Percentiles rank a stretch among this genome's conserved stretches.
These are phyloP conservation scores for Sinosuthora webbiana DNA, from an alignment of 2,113 vertebrate genomes.

Conservation along the genomic window DNA sequence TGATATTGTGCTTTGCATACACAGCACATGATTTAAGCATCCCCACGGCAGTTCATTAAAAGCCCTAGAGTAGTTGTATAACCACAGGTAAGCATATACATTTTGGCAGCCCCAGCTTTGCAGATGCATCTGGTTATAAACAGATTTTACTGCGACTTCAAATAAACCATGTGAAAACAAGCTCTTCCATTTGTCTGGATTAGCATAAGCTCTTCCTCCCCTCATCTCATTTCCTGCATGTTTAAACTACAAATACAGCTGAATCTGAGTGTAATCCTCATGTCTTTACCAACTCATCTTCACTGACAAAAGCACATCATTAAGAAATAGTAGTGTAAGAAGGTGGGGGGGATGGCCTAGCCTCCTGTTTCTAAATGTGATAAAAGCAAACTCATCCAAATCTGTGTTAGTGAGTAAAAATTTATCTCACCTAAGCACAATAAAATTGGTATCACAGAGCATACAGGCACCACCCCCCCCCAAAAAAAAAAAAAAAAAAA, in stretches of 20 bases:
- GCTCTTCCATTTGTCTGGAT: constrained; percentile 28
- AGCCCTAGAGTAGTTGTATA: background rate
- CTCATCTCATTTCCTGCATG: constrained; percentile 38
- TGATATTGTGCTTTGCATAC: background rate
- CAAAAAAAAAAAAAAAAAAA: background rate
- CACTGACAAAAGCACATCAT: constrained; percentile 30
- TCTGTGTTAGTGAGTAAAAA: background rate
- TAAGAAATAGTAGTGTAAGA: background rate
- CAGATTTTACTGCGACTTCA: constrained; percentile 27
- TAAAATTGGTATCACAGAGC: background rate
- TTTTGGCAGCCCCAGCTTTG: background rate
- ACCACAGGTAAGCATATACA: background rate
- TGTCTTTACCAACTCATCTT: constrained; percentile 45
- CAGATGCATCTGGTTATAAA: background rate
- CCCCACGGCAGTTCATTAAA: background rate
- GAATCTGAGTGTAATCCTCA: constrained; percentile 53
- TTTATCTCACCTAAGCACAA: background rate
- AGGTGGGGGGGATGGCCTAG: background rate
- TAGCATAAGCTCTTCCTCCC: constrained; percentile 49
- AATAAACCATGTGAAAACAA: constrained; percentile 24
- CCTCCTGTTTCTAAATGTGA: background rate
- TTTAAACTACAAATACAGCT: constrained; percentile 43
- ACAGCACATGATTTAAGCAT: background rate
- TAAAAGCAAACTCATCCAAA: background rate
- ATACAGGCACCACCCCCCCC: background rate